Evolutionary conservation across 2,797 vertebrate species (phyloP).

Genomic region (Meriones psammophilus): DNA sequence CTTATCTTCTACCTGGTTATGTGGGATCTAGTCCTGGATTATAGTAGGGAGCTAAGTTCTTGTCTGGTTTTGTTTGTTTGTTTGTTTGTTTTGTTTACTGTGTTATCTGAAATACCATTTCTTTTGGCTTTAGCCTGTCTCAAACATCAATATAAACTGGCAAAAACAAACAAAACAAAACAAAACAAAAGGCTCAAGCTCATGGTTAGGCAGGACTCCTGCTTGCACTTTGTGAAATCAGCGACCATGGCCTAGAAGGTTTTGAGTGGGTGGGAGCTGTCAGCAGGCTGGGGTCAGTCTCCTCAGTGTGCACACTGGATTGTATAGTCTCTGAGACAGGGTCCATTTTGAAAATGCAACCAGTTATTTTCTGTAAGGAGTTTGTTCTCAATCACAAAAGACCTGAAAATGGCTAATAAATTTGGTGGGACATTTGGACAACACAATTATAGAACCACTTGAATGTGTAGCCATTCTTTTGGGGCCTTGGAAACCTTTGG

Average conservation of each 20-base stretch:
- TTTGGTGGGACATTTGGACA: constrained; percentile 70
- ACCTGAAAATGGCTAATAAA: constrained; percentile 73
- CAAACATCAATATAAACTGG: constrained; percentile 47
- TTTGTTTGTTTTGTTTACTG: background rate
- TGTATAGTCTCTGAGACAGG: background rate
- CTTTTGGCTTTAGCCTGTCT: constrained; percentile 12
- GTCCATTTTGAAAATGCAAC: constrained; percentile 30
- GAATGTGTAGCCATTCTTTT: constrained; percentile 61
- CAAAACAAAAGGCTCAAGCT: background rate
- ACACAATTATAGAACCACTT: constrained; percentile 58
- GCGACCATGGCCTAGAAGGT: constrained; percentile 28
- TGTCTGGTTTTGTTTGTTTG: background rate
- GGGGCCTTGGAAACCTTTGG: constrained; percentile 72
- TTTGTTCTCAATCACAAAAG: constrained; percentile 65
- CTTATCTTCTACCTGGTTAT: background rate
- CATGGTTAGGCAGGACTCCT: background rate
- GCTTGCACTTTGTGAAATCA: constrained; percentile 52
- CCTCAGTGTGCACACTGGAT: background rate
- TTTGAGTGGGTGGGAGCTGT: background rate
- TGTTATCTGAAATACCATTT: constrained; percentile 33
- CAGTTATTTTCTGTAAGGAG: constrained; percentile 49
- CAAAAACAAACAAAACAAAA: background rate
- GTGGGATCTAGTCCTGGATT: background rate
- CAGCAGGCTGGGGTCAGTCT: background rate
- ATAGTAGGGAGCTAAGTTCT: background rate